Conservation (phyloP, 1,140 invertebrate genomes). For the Drosophila nigrodunni region DNA sequence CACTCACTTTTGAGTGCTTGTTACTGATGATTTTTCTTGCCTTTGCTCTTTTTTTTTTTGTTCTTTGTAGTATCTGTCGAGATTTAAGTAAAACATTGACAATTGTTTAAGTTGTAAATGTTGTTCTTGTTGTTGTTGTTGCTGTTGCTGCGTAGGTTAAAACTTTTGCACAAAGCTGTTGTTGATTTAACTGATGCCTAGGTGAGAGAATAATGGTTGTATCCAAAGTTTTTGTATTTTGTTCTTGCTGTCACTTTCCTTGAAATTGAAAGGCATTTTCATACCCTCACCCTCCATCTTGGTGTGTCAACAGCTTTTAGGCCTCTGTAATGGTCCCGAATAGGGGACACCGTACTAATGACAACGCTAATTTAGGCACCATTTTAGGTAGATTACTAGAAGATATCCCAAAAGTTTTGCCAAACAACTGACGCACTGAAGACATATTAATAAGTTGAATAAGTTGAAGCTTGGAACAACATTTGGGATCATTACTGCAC, state of each 20-base stretch:
- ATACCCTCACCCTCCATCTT: background rate
- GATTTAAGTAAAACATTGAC: conserved; percentile 76
- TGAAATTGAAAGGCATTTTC: conserved; percentile 27
- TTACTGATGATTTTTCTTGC: conserved; percentile 37
- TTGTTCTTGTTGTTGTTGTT: too few species aligned
- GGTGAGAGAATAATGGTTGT: conserved; percentile 3
- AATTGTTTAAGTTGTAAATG: conserved; percentile 48
- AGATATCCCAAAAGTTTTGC: conserved; percentile 45
- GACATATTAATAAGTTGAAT: conserved; percentile 53
- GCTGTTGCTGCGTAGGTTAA: conserved; percentile 25
- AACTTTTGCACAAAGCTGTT: conserved; percentile 57
- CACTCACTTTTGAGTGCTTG: conserved; percentile 59
- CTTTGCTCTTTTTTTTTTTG: conserved; percentile 41
- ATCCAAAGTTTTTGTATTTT: conserved; percentile 19
- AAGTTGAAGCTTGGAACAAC: conserved; percentile 27
- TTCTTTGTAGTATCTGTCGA: conserved; percentile 25
- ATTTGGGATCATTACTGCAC: conserved; percentile 34
- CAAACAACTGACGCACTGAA: conserved; percentile 45
- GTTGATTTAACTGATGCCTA: conserved; percentile 32
- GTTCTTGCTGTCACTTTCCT: background rate
- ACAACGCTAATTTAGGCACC: conserved; percentile 61
- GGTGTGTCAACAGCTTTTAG: conserved; percentile 26
- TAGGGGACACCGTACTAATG: conserved; percentile 51
- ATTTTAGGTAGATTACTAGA: conserved; percentile 41
- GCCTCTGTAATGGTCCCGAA: conserved; percentile 9